Conservation (phyloP, 2,113 vertebrate species). For the Podiceps cristatus region DNA sequence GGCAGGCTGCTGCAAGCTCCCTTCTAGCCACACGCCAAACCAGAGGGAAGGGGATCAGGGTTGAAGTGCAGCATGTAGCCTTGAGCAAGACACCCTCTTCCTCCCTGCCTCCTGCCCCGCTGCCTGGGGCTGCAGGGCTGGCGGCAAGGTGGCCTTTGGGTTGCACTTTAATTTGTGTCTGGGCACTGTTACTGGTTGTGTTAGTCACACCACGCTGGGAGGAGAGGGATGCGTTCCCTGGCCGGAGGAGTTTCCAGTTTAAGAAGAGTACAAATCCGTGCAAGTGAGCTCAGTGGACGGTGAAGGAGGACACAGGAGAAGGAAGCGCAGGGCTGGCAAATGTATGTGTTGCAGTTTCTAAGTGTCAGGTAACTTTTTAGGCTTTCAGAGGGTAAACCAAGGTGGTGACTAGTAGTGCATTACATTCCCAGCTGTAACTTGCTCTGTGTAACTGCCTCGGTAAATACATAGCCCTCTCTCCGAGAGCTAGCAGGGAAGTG, state of each 20-base stretch:
- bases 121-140: neutral
- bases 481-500: neutral
- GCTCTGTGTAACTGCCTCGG: neutral
- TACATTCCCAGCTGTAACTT: slow-evolving; percentile 54
- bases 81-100: neutral
- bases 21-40: neutral
- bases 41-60: neutral
- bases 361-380: neutral
- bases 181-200: neutral
- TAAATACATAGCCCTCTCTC: neutral
- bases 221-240: neutral
- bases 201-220: neutral
- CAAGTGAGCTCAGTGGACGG: neutral
- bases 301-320: neutral
- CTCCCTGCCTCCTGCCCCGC: neutral
- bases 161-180: neutral
- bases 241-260: neutral
- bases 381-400: slow-evolving; percentile 17
- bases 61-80: neutral
- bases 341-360: neutral
- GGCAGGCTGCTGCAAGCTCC: neutral
- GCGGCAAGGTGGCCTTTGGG: neutral
- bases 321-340: neutral
- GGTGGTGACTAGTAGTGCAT: slow-evolving; percentile 40
- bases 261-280: neutral